Conservation (phyloP, 1,140 invertebrate genomes). For the Dreissena rostriformis region DNA sequence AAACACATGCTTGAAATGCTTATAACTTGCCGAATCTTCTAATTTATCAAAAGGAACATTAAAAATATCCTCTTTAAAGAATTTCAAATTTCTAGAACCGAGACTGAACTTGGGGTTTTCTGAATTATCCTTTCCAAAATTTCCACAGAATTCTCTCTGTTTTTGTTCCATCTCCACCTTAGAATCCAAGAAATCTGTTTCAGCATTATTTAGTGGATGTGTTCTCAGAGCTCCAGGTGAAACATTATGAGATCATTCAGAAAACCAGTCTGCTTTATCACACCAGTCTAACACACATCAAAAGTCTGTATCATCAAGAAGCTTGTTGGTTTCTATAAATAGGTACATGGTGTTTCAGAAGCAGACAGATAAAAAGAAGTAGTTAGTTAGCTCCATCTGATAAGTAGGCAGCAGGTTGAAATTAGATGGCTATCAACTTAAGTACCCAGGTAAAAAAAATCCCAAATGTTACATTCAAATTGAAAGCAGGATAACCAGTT, state of each 20-base stretch:
- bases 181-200: not conserved
- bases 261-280: slow-evolving; percentile 28
- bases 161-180: slow-evolving; percentile 57
- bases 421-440: slow-evolving; percentile 27
- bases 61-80: slow-evolving; percentile 68
- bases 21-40: slow-evolving; percentile 58
- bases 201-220: slow-evolving; percentile 29
- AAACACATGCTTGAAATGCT: slow-evolving; percentile 72
- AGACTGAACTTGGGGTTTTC: slow-evolving; percentile 55
- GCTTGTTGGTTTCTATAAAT: slow-evolving; percentile 43
- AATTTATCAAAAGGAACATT: slow-evolving; percentile 69
- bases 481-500: too few relatives aligned
- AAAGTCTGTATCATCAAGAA: slow-evolving; percentile 34
- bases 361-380: slow-evolving; percentile 19
- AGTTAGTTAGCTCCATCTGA: slow-evolving; percentile 10
- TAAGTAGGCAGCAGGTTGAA: slow-evolving; percentile 15
- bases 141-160: slow-evolving; percentile 20
- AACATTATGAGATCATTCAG: slow-evolving; percentile 13
- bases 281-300: slow-evolving; percentile 28
- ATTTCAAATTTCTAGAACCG: slow-evolving; percentile 54
- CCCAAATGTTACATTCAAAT: not conserved
- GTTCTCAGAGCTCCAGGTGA: not conserved
- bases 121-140: slow-evolving; percentile 36
- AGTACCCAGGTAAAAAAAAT: slow-evolving; percentile 1
- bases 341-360: slow-evolving; percentile 26